Conservation (phyloP, 2,797 vertebrate genomes). For the Eutrigla gurnardus region DNA sequence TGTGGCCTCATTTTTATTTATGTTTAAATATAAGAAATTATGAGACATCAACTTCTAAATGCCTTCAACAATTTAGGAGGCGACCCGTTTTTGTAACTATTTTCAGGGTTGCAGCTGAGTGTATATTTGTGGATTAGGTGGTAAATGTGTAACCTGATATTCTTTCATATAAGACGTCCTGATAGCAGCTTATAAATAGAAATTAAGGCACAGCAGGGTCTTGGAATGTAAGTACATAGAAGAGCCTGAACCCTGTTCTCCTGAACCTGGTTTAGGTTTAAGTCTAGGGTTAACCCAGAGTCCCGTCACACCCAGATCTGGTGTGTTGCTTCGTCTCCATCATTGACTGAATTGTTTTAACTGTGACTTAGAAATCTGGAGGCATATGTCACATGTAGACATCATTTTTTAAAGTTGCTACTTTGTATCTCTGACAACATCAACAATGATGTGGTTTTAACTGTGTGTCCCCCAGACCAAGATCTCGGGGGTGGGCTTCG, state of each 20-base stretch:
- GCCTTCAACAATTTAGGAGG: conserved; percentile 16
- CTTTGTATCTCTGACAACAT: neutral
- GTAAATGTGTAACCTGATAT: conserved; percentile 60
- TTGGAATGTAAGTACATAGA: conserved; percentile 10
- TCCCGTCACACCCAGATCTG: too few relatives aligned
- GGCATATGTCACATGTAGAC: neutral
- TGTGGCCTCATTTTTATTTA: neutral
- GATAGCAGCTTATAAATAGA: conserved; percentile 67
- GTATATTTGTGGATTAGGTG: conserved; percentile 36
- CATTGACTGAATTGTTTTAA: too few relatives aligned
- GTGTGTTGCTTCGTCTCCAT: neutral
- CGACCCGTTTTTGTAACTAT: conserved; percentile 38
- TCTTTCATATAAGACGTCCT: conserved; percentile 56
- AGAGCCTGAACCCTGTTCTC: conserved; percentile 12
- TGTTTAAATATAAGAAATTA: neutral
- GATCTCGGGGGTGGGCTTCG: conserved; percentile 92
- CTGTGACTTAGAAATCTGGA: too few relatives aligned
- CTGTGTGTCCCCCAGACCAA: conserved; percentile 83
- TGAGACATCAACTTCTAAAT: conserved; percentile 19
- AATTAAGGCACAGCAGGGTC: conserved; percentile 34
- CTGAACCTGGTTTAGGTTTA: neutral
- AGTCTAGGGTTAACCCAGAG: too few relatives aligned
- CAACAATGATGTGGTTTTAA: neutral
- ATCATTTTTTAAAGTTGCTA: neutral
- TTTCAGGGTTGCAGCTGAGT: conserved; percentile 46